Evolutionary conservation across 2,888 invertebrate species (phyloP).

Genomic region (Matsumyia berberina): DNA sequence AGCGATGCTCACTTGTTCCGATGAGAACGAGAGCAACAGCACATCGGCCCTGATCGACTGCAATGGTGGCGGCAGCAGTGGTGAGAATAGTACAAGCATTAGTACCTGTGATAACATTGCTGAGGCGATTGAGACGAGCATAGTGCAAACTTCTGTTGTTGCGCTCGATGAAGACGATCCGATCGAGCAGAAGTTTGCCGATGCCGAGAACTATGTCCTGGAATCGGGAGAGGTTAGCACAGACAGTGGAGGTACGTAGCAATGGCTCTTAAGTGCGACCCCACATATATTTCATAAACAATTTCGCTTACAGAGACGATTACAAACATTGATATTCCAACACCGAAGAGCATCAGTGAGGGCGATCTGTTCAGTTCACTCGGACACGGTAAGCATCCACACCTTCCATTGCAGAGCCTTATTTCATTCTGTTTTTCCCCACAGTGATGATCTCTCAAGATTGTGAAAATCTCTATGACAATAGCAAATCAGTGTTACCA

Average conservation of each 20-base stretch:
- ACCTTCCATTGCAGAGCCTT: background rate
- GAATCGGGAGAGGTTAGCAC: slow-evolving; percentile 87
- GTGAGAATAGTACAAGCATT: slow-evolving; percentile 79
- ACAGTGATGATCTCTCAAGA: slow-evolving; percentile 77
- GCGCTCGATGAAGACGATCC: slow-evolving; percentile 85
- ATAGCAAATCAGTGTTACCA: slow-evolving; percentile 73
- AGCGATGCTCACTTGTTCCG: slow-evolving; percentile 76
- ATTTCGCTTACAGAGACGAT: slow-evolving; percentile 55
- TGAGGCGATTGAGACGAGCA: slow-evolving; percentile 76
- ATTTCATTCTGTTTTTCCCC: background rate
- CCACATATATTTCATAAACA: background rate
- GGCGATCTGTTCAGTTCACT: slow-evolving; percentile 81
- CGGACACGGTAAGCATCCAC: slow-evolving; percentile 80
- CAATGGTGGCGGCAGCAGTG: slow-evolving; percentile 72
- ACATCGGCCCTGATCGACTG: slow-evolving; percentile 83
- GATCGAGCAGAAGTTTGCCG: slow-evolving; percentile 89
- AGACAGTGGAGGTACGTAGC: slow-evolving; percentile 80
- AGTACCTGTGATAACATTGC: slow-evolving; percentile 83
- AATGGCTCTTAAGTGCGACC: background rate
- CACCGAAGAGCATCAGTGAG: slow-evolving; percentile 76
- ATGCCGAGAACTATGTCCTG: slow-evolving; percentile 91
- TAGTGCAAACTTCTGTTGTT: slow-evolving; percentile 64
- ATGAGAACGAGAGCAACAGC: slow-evolving; percentile 79
- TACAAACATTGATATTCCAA: slow-evolving; percentile 50
- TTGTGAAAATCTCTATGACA: slow-evolving; percentile 80